A percentile compares a stretch with the other conserved stretches of the same genome.
Evolutionary conservation across 2,797 vertebrate species (phyloP).

Genomic region (Sphenopsis melanotis): DNA sequence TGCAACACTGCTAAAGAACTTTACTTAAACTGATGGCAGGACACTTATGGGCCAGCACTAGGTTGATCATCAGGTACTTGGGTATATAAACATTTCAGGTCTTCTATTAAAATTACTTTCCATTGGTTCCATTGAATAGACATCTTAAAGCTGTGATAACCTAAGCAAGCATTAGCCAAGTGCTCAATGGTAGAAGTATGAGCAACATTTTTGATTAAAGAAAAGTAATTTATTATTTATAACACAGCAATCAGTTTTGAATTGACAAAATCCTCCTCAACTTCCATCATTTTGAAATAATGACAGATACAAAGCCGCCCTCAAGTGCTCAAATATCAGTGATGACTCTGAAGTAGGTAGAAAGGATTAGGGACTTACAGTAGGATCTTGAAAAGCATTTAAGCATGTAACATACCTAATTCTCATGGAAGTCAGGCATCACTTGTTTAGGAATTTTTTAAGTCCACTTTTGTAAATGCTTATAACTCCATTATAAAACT

Average conservation of each 20-base stretch:
- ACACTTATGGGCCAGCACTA: not conserved
- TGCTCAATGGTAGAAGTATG: not conserved
- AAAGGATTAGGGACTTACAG: not conserved
- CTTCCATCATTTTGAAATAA: not conserved
- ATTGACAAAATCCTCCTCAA: not conserved
- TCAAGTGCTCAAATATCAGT: not conserved
- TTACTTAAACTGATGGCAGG: not conserved
- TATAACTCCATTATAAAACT: not conserved
- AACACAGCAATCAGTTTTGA: not conserved
- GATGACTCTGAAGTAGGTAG: not conserved
- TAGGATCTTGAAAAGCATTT: not conserved
- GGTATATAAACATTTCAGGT: not conserved
- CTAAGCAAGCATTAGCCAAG: not conserved
- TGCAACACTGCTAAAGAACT: not conserved
- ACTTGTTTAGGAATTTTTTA: not conserved
- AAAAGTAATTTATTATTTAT: not conserved
- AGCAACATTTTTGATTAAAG: not conserved
- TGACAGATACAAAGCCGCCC: not conserved
- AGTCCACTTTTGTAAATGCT: not conserved
- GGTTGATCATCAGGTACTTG: not conserved
- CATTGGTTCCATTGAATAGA: not conserved
- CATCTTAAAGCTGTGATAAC: not conserved
- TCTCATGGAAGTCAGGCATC: not conserved
- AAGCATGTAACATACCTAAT: not conserved
- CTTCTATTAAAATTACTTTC: not conserved